Evolutionary conservation across 2,888 invertebrate species (phyloP).

Genomic region (Gisinianus flammeolus): DNA sequence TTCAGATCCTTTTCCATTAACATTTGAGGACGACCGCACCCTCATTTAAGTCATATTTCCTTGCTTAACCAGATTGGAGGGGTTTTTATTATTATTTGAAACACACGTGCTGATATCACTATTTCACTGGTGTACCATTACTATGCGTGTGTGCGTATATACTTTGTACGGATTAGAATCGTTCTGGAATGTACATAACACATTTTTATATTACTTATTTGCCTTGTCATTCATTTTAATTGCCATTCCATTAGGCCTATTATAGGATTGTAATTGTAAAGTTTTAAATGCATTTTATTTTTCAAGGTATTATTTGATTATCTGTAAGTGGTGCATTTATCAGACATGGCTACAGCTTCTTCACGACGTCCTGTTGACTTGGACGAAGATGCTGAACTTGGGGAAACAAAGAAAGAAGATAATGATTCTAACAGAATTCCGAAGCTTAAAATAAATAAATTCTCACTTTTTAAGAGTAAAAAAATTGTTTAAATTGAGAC

Average conservation of each 20-base stretch:
- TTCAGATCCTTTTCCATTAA: too few relatives aligned
- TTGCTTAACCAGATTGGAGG: too few relatives aligned
- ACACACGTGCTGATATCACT: too few relatives aligned
- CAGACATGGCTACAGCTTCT: slow-evolving; percentile 18
- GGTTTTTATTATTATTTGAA: too few relatives aligned
- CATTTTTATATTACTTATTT: too few relatives aligned
- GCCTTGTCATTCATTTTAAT: not conserved
- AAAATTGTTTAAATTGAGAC: not conserved
- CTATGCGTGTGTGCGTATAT: too few relatives aligned
- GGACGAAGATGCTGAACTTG: slow-evolving; percentile 1
- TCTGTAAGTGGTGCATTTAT: not conserved
- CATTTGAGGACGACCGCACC: too few relatives aligned
- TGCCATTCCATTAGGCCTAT: not conserved
- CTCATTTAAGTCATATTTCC: too few relatives aligned
- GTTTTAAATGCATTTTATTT: not conserved
- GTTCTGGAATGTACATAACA: too few relatives aligned
- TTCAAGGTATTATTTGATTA: not conserved
- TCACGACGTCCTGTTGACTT: slow-evolving; percentile 20
- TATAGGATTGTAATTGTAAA: not conserved
- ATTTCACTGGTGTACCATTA: too few relatives aligned
- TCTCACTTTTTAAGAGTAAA: not conserved
- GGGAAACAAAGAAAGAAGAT: not conserved
- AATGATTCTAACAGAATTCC: not conserved
- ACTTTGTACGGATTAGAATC: too few relatives aligned
- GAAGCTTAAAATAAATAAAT: slow-evolving; percentile 13